Percentiles rank a stretch among this genome's conserved stretches.
Conservation (phyloP, 2,888 invertebrate species). For the Clunio marinus region DNA sequence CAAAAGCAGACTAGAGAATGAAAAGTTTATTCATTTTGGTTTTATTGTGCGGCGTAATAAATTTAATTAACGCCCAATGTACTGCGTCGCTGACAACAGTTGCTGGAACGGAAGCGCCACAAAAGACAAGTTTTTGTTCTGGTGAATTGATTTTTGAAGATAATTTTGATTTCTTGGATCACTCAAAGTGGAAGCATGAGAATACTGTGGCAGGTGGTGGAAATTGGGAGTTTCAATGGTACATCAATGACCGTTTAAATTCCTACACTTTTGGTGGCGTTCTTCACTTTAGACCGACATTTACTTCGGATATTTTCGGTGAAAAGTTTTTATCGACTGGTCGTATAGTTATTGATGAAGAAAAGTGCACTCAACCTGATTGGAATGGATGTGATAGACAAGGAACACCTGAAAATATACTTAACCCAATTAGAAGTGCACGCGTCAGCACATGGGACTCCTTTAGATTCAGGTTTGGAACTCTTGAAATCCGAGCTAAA, state of each 20-base stretch:
- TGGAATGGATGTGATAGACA: conserved; percentile 59
- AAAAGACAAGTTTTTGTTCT: background rate
- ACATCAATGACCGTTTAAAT: too few relatives aligned
- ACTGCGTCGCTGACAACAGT: conserved; percentile 9
- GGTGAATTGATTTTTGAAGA: conserved; percentile 61
- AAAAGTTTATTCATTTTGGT: too few relatives aligned
- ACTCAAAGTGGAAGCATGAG: conserved; percentile 63
- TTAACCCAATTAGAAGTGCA: conserved; percentile 66
- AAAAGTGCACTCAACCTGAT: conserved; percentile 43
- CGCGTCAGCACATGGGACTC: conserved; percentile 59
- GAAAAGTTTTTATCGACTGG: too few relatives aligned
- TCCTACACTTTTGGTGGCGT: too few relatives aligned
- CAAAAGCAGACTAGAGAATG: too few relatives aligned
- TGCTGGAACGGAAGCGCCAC: background rate
- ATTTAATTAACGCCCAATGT: too few relatives aligned
- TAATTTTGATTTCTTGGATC: conserved; percentile 58
- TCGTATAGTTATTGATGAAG: too few relatives aligned
- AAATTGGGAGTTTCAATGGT: conserved; percentile 50
- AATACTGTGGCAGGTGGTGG: conserved; percentile 62
- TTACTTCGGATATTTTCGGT: too few relatives aligned
- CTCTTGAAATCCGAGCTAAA: conserved; percentile 61
- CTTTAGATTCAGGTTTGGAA: conserved; percentile 64
- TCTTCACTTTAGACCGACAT: too few relatives aligned
- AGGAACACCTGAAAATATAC: conserved; percentile 53
- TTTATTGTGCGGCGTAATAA: too few relatives aligned